These are phyloP conservation scores for Carlito syrichta DNA, from an alignment of 2,113 vertebrate genomes.

Conservation along the genomic window DNA sequence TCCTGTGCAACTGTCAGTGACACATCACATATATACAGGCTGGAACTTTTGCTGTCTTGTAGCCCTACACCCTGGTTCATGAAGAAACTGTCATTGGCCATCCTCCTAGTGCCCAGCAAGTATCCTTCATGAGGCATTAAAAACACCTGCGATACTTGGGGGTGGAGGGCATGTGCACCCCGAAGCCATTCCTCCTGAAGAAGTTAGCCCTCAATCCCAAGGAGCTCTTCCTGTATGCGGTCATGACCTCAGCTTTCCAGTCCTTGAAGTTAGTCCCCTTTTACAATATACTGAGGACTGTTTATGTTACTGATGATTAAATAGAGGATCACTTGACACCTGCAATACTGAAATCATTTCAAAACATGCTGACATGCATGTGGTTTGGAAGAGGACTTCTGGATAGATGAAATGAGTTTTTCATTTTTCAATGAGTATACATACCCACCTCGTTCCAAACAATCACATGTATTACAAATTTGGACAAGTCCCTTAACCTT, in stretches of 20 bases:
- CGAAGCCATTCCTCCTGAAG: accelerated
- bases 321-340: neutral
- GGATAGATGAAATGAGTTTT: neutral
- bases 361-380: neutral
- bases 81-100: neutral
- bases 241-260: neutral
- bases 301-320: neutral
- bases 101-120: neutral
- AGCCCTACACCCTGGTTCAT: neutral
- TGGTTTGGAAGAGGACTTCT: neutral
- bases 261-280: neutral
- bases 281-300: neutral
- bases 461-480: neutral
- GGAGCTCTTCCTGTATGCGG: accelerated
- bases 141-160: neutral
- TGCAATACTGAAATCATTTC: neutral
- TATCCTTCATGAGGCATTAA: accelerated
- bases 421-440: neutral
- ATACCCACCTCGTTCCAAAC: neutral
- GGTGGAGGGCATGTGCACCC: accelerated
- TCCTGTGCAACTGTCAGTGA: neutral
- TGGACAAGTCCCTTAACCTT: neutral
- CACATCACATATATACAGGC: too few relatives aligned
- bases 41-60: neutral
- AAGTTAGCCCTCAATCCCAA: neutral